A percentile compares a stretch with the other conserved stretches of the same genome.
phyloP scores from a whole-genome alignment of 2,888 invertebrate species.

The Abrostola tripartita region DNA sequence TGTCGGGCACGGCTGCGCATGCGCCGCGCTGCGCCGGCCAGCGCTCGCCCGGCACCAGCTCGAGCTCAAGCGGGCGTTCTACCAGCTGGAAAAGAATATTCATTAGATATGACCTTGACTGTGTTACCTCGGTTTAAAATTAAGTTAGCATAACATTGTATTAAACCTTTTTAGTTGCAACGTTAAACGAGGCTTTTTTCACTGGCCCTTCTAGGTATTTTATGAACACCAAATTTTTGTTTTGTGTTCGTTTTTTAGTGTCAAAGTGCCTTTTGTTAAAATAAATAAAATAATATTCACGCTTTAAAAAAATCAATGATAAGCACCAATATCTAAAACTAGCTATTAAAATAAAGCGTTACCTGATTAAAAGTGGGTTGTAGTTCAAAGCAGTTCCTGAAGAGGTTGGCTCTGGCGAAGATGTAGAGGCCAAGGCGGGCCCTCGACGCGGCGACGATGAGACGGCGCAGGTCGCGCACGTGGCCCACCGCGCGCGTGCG shows the following conservation, averaged over 20 bases:
- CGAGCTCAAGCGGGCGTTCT: slow-evolving; percentile 93
- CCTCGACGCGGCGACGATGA: slow-evolving; percentile 99
- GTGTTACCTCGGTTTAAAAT: no score
- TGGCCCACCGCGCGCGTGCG: slow-evolving; percentile 99
- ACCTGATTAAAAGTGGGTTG: slow-evolving; percentile 98
- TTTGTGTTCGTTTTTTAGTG: no score
- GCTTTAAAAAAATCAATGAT: no score
- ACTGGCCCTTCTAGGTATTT: no score
- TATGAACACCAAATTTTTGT: no score
- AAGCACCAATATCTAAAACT: background rate
- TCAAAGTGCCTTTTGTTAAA: no score
- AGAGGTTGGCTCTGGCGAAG: slow-evolving; percentile 97
- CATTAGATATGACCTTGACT: background rate
- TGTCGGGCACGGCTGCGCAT: slow-evolving; percentile 75
- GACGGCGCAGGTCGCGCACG: slow-evolving; percentile 97
- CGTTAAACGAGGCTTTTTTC: no score
- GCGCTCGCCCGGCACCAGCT: slow-evolving; percentile 93
- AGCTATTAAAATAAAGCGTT: background rate
- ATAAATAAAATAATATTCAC: no score
- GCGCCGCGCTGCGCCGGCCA: slow-evolving; percentile 91
- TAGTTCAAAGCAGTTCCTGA: slow-evolving; percentile 98
- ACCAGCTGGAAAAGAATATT: slow-evolving; percentile 89
- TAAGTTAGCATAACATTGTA: no score
- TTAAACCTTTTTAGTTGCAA: no score
- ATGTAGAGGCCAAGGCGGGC: slow-evolving; percentile 98